Conservation (phyloP, 2,113 vertebrate genomes). For the Pantherophis guttatus region DNA sequence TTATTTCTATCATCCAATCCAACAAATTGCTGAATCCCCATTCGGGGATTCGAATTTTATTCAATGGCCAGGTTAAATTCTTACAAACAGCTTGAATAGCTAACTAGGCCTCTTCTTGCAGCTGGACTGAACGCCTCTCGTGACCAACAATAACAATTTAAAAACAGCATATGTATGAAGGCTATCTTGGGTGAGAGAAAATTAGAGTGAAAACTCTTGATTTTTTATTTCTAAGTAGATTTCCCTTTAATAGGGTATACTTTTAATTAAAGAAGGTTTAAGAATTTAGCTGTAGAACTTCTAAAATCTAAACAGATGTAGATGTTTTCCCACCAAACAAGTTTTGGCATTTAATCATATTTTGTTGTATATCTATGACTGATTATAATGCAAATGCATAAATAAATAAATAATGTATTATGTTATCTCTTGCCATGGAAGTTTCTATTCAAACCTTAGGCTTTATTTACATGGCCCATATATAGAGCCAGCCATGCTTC, state of each 20-base stretch:
- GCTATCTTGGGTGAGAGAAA: not conserved
- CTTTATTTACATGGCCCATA: not conserved
- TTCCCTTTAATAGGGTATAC: not conserved
- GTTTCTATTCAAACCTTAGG: not conserved
- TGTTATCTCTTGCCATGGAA: not conserved
- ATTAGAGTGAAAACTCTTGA: not conserved
- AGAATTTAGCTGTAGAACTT: not conserved
- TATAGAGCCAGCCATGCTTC: not conserved
- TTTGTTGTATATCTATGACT: not conserved
- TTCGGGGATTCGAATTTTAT: not conserved
- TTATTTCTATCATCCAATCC: not conserved
- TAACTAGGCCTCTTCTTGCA: not conserved
- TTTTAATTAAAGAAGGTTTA: not conserved
- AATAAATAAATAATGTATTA: not conserved
- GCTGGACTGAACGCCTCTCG: not conserved
- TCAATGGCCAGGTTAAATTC: not conserved
- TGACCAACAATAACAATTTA: not conserved
- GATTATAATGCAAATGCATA: not conserved
- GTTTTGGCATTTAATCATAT: not conserved
- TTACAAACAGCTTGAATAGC: not conserved
- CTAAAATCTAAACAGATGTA: not conserved
- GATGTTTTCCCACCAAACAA: not conserved
- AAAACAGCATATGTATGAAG: not conserved
- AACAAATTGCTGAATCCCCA: not conserved
- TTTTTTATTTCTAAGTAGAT: not conserved